Evolutionary conservation across 2,797 vertebrate genomes (phyloP).

Genomic region (Galagoides demidoff): DNA sequence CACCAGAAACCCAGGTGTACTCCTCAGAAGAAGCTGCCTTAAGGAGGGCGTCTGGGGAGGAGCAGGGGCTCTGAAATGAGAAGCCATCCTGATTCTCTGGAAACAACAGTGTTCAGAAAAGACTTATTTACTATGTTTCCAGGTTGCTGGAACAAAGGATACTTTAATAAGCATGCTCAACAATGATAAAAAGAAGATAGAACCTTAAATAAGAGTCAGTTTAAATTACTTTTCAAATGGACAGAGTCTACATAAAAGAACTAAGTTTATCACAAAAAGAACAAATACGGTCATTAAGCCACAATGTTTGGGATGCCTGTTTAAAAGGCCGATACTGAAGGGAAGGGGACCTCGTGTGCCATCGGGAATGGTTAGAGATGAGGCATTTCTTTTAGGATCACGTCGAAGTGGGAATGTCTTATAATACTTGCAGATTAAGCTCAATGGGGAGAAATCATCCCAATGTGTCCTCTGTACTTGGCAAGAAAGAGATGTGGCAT

Average conservation of each 20-base stretch:
- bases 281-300: not conserved
- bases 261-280: not conserved
- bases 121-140: not conserved
- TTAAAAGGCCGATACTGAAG: not conserved
- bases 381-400: slow-evolving; percentile 1
- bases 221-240: not conserved
- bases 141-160: not conserved
- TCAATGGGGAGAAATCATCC: slow-evolving; percentile 42
- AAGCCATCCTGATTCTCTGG: not conserved
- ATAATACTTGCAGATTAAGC: slow-evolving; percentile 55
- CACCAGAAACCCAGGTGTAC: not conserved
- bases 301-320: not conserved
- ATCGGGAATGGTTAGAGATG: not conserved
- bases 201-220: not conserved
- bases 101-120: not conserved
- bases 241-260: not conserved
- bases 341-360: not conserved
- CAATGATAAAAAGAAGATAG: not conserved
- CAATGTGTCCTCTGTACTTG: not conserved
- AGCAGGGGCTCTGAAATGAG: not conserved
- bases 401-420: not conserved
- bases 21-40: not conserved
- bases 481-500: slow-evolving; percentile 43
- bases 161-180: not conserved
- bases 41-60: not conserved